A percentile compares a stretch with the other conserved stretches of the same genome.
These are phyloP conservation scores for Ondatra zibethicus DNA, from an alignment of 2,113 vertebrate genomes.

Conservation along the genomic window DNA sequence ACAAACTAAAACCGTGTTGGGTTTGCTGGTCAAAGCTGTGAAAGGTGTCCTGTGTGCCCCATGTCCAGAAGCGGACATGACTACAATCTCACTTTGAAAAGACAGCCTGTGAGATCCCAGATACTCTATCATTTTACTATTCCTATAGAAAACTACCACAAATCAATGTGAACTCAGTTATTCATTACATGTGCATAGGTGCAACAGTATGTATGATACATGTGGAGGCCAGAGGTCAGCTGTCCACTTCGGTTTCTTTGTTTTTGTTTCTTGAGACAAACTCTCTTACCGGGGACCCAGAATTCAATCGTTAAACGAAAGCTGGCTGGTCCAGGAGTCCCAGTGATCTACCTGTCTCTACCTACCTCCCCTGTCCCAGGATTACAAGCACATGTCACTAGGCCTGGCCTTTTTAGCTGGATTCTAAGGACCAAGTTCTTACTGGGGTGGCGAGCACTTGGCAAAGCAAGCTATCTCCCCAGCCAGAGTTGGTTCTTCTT, in stretches of 20 bases:
- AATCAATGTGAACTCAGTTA: not conserved
- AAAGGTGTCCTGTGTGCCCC: not conserved
- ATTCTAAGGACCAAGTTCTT: not conserved
- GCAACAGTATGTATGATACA: not conserved
- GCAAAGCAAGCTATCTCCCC: too few species aligned
- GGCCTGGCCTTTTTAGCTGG: not conserved
- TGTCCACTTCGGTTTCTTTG: not conserved
- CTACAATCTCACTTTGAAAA: not conserved
- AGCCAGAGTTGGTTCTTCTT: not conserved
- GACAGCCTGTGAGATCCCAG: not conserved
- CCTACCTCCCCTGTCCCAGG: too few species aligned
- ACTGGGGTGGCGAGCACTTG: not conserved
- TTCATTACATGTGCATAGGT: not conserved
- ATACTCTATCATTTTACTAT: not conserved
- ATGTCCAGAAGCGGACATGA: not conserved
- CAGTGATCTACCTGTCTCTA: not conserved
- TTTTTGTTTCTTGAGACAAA: not conserved
- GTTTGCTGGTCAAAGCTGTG: constrained; percentile 21
- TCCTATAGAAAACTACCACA: not conserved
- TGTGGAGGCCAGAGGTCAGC: not conserved
- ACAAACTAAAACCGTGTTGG: not conserved
- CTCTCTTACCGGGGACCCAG: not conserved
- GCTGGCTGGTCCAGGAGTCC: not conserved
- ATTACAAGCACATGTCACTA: not conserved
- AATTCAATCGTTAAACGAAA: not conserved